These are phyloP conservation scores for Wiebesia pumilae DNA, from an alignment of 1,140 invertebrate genomes.

Conservation along the genomic window DNA sequence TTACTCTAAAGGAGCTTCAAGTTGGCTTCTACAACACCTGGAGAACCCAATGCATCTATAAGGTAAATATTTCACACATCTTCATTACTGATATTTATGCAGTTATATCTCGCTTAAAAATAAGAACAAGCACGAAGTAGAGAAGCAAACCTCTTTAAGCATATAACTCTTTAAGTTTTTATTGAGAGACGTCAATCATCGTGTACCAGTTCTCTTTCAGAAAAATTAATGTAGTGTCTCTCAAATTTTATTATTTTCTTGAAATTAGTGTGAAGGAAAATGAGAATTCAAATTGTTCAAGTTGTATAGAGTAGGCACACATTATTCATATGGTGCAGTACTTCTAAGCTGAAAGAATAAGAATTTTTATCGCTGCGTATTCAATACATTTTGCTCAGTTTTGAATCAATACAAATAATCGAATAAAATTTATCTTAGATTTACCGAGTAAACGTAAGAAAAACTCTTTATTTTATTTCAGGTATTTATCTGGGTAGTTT, in stretches of 20 bases:
- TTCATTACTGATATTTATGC: neutral
- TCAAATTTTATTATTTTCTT: conserved; percentile 1
- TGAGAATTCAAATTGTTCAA: neutral
- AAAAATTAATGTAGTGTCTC: neutral
- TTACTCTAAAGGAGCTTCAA: neutral
- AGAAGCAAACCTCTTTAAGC: neutral
- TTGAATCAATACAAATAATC: neutral
- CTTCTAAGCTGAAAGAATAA: neutral
- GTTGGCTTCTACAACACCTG: neutral
- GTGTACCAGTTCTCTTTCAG: neutral
- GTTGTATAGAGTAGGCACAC: neutral
- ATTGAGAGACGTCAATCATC: neutral
- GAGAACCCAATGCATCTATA: neutral
- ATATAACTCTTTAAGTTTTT: neutral
- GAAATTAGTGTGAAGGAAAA: conserved; percentile 11
- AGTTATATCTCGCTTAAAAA: neutral
- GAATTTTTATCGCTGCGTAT: neutral
- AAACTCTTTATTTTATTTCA: too few relatives aligned
- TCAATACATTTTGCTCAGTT: neutral
- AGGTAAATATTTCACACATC: conserved; percentile 1
- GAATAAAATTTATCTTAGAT: too few relatives aligned
- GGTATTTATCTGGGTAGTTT: too few relatives aligned
- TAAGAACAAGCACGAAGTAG: neutral
- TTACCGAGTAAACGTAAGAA: too few relatives aligned
- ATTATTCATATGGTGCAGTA: neutral